Conservation (phyloP, 2,113 vertebrate genomes). For the Varanus komodoensis region DNA sequence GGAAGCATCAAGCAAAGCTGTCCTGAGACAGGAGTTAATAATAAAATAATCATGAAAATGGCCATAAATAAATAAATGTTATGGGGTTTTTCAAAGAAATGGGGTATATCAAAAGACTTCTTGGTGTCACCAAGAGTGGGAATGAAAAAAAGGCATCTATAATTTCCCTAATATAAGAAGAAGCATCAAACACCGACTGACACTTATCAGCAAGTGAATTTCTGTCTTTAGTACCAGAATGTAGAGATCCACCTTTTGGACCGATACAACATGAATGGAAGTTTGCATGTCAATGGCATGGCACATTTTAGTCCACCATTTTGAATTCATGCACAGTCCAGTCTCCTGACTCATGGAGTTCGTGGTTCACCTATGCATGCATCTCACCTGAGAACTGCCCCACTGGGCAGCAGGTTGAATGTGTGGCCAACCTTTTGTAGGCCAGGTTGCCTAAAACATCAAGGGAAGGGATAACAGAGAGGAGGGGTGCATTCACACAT, state of each 20-base stretch:
- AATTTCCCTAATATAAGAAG: neutral
- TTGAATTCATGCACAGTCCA: neutral
- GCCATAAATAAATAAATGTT: neutral
- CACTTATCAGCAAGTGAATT: too few species aligned
- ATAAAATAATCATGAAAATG: neutral
- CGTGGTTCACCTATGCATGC: neutral
- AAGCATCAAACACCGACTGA: neutral
- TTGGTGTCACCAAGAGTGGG: neutral
- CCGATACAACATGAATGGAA: neutral
- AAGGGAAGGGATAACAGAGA: too few species aligned
- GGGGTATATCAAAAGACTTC: neutral
- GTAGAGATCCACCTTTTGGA: neutral
- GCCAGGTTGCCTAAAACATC: too few species aligned
- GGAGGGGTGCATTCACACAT: too few species aligned
- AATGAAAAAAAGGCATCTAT: neutral
- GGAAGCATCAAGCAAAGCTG: neutral
- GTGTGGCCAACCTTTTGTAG: neutral
- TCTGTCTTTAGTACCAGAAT: neutral
- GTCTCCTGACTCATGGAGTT: neutral
- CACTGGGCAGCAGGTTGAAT: neutral
- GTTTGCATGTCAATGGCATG: neutral
- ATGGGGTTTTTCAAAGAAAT: too few species aligned
- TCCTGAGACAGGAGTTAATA: neutral
- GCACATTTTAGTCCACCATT: neutral
- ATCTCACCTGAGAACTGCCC: neutral